Base-by-base conservation (phyloP, 2,113 vertebrate species). In the Percina caprodes region DNA sequence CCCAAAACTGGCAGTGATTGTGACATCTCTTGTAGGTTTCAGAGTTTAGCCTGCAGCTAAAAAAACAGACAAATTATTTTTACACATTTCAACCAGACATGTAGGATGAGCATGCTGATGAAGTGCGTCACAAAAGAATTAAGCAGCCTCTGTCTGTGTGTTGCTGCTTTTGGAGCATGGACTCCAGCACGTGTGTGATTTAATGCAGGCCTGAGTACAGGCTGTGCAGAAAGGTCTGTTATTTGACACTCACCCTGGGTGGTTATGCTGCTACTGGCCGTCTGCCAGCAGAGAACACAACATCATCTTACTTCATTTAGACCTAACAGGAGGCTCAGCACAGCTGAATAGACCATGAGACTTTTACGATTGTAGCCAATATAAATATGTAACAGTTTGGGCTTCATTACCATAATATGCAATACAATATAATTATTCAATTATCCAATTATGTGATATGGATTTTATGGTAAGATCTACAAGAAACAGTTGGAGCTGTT, bases 151-250 rank as follows among this genome's bases (percentile, higher is more conserved):
- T 77, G 26, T 23, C 24, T 61, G 21, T 19, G 21, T 59, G 48
- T 39, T 71, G 56, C 74, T 69, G 21, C 58, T 72, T 56, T 35
- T n/a, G 16, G 19, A 65, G 70, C 66, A 66, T 30, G 55, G 74
- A 58, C 70, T 69, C n/a, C 3, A 21, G 71, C 77, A 69, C 30
- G 62, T 84, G 86, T 48, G 19, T 58, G 56, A 80, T 67, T 82
- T 68, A 89, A 84, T 81, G 71, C 80, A 61, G 54, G 71, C 71
- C 30, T 49, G 14, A 56, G 55, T 24, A 33, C 45, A 62, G n/a
- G 24, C 67, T 69, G 72, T 74, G 62, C 79, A 81, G 61, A 59
- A 79, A 79, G 77, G 35, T 72, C 73, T 84, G 88, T 86, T 71
- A 89, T 55, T 83, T 73, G 83, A 86, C 73, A 77, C 83, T 80